A percentile compares a stretch with the other conserved stretches of the same genome.
Evolutionary conservation across 2,797 vertebrate genomes (phyloP).

Genomic region (Apodemus agrarius): DNA sequence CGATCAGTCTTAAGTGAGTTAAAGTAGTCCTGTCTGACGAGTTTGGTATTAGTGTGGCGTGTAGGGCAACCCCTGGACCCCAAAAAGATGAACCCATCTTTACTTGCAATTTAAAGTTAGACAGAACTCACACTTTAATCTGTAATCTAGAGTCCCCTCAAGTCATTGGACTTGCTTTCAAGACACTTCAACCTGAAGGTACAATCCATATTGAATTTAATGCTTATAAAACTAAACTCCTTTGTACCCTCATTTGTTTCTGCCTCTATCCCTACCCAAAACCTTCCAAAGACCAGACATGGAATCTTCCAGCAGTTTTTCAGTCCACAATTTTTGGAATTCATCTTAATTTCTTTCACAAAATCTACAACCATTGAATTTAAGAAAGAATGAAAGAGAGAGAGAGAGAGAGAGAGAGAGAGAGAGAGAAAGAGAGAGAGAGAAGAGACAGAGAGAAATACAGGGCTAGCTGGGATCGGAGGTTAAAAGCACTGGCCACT

Average conservation of each 20-base stretch:
- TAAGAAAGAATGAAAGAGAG: too few relatives aligned
- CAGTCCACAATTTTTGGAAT: not conserved
- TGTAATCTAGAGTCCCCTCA: not conserved
- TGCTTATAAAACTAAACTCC: not conserved
- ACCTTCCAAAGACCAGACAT: constrained; percentile 38
- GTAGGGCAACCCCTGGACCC: too few relatives aligned
- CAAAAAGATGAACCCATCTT: not conserved
- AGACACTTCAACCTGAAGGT: not conserved
- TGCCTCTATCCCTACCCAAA: not conserved
- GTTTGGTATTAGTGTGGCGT: too few relatives aligned
- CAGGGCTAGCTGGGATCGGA: not conserved
- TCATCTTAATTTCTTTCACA: not conserved
- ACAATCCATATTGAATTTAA: not conserved
- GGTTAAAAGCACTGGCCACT: not conserved
- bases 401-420: not conserved
- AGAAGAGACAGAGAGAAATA: not conserved
- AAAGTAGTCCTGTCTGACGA: too few relatives aligned
- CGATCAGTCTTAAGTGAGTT: too few relatives aligned
- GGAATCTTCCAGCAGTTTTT: not conserved
- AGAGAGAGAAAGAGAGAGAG: not conserved
- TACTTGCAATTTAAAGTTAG: not conserved
- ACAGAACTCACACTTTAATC: not conserved
- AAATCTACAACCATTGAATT: not conserved
- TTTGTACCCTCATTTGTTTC: not conserved
- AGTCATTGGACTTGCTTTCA: not conserved